phyloP scores from a whole-genome alignment of 1,140 invertebrate genomes.

The Matsumurasca onukii region DNA sequence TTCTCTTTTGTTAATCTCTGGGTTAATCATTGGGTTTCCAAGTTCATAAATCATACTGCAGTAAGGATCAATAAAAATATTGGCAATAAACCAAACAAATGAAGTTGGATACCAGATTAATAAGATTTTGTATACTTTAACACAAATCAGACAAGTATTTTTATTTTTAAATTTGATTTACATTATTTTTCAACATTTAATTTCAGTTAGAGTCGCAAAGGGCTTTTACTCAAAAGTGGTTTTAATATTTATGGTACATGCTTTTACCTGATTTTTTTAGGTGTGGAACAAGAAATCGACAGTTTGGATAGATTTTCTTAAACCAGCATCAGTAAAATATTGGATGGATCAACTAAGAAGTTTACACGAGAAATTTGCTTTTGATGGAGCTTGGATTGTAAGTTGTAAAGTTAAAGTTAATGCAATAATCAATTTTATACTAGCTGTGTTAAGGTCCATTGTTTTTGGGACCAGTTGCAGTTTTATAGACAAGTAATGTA shows the following conservation, averaged over 20 bases:
- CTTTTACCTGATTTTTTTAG: conserved; percentile 49
- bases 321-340: conserved; percentile 71
- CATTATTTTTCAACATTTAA: neutral
- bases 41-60: too few species aligned
- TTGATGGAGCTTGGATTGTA: conserved; percentile 84
- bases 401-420: conserved; percentile 44
- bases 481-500: neutral
- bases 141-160: neutral
- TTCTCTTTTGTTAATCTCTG: too few species aligned
- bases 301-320: conserved; percentile 84
- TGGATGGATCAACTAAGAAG: conserved; percentile 70
- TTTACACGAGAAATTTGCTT: conserved; percentile 64
- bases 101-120: too few species aligned
- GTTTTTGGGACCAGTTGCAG: neutral
- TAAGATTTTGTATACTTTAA: too few species aligned
- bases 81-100: too few species aligned
- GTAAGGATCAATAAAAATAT: too few species aligned
- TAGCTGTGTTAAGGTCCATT: neutral
- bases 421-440: neutral
- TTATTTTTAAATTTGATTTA: neutral
- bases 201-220: too few species aligned
- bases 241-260: too few species aligned
- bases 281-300: conserved; percentile 78
- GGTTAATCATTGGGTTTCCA: too few species aligned
- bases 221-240: too few species aligned